Evolutionary conservation across 2,113 vertebrate genomes (phyloP), one percentile per base, ranked within the genome.

Genomic region (Chionodraco myersi): DNA sequence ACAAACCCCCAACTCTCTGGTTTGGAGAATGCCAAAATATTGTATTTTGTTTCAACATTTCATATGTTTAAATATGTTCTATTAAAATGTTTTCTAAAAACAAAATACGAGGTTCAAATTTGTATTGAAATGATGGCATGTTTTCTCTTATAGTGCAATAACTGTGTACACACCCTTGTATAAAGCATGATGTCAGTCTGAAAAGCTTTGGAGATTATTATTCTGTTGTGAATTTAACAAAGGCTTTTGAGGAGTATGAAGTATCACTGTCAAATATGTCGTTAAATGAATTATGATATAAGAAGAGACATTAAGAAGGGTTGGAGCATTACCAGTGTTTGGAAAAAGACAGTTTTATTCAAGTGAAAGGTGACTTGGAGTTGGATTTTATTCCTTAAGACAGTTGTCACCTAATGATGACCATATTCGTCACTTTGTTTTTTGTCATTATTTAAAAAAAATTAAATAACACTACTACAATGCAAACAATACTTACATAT

Each of bases 1-100:
- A 21, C 71, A 18, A 58, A 10, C 41, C 21, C 13, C 10, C 12
- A 60, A 30, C 21, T 75, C 10, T 49, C 18, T 47, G n/a, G 6
- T 16, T 3, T 30, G 18, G 1, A 15, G 23, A 52, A 18, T 68
- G 2, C 15, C 34, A 5, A 36, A 3, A 14, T 5, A 57, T 52
- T 67, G 15, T 11, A 16, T 73, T 4, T 16, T 63, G 47, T 65
- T 75, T 5, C 8, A 15, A 54, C 21, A 60, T 41, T 69, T 80
- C 69, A 75, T 3, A 77, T 67, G 52, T 75, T 73, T 51, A 15
- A 63, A 68, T 49, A 48, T 58, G 67, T 57, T 82, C 30, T 51
- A 84, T 26, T 79, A 79, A 82, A 78, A 14, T 30, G 0, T 80
- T 78, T 86, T 83, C 13, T 44, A 58, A 59, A 16, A 76, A 51